These are phyloP conservation scores for Daktulosphaira vitifoliae DNA, from an alignment of 1,140 invertebrate species.

Conservation along the genomic window DNA sequence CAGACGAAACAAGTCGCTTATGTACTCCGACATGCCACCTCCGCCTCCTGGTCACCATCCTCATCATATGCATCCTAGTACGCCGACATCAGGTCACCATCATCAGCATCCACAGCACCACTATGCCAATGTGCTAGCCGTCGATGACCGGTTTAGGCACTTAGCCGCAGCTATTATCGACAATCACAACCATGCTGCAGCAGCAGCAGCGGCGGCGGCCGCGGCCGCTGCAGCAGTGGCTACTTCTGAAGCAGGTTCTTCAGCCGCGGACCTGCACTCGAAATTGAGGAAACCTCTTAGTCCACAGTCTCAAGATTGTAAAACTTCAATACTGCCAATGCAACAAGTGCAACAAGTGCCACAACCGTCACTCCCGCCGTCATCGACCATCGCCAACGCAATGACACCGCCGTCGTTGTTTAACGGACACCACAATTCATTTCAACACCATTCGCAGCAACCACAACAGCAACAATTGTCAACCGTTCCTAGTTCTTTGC, in stretches of 20 bases:
- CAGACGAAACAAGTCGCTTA: slow-evolving; percentile 79
- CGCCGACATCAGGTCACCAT: background rate
- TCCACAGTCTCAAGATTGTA: background rate
- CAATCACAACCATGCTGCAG: slow-evolving; percentile 17
- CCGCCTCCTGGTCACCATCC: background rate
- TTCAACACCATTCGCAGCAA: slow-evolving; percentile 1
- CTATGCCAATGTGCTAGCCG: slow-evolving; percentile 11
- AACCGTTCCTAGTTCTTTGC: background rate
- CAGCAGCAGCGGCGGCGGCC: background rate
- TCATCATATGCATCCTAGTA: background rate
- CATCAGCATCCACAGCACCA: slow-evolving; percentile 1
- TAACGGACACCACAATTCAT: slow-evolving; percentile 9
- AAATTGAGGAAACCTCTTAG: too few species aligned
- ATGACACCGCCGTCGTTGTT: background rate
- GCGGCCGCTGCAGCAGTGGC: slow-evolving; percentile 1
- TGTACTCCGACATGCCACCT: slow-evolving; percentile 58
- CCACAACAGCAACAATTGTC: background rate
- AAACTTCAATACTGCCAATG: background rate
- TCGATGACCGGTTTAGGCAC: slow-evolving; percentile 2
- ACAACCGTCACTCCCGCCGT: background rate
- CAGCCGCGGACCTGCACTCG: background rate
- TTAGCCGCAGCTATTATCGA: slow-evolving; percentile 8
- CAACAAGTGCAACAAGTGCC: background rate
- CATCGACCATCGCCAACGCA: background rate
- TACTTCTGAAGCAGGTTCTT: background rate